Conservation (phyloP, 23 tunicate species). For the Ciona savignyi region DNA sequence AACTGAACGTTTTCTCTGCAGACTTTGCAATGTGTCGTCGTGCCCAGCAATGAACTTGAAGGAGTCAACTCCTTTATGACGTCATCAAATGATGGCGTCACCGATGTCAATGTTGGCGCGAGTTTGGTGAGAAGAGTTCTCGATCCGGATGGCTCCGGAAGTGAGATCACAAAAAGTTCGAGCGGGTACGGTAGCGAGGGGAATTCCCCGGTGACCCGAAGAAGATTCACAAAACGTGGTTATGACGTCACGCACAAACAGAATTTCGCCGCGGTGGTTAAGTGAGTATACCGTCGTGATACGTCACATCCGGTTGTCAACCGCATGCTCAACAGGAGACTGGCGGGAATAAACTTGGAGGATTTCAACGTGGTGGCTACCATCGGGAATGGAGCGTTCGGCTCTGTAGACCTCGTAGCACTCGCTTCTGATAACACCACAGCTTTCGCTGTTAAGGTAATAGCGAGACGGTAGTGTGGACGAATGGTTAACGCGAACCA, state of each 20-base stretch:
- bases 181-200: background rate
- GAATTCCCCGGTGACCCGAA: background rate
- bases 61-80: conserved; percentile 5
- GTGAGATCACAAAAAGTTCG: background rate
- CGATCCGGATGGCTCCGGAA: background rate
- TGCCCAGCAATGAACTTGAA: conserved; percentile 20
- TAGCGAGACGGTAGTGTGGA: background rate
- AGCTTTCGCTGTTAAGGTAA: conserved; percentile 44
- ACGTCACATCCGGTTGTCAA: too few species aligned
- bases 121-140: background rate
- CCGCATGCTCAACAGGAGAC: conserved; percentile 4
- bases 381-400: conserved; percentile 55
- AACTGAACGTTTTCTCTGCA: background rate
- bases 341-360: conserved; percentile 16
- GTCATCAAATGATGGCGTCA: background rate
- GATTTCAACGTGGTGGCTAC: conserved; percentile 29
- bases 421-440: background rate
- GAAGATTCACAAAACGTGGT: background rate
- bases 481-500: too few species aligned
- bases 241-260: background rate
- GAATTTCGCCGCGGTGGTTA: background rate
- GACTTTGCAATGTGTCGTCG: conserved; percentile 50
- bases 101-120: background rate
- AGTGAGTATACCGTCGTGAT: background rate
- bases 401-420: conserved; percentile 31